phyloP scores from a whole-genome alignment of 2,797 vertebrate genomes.

The Sylvilagus floridanus region DNA sequence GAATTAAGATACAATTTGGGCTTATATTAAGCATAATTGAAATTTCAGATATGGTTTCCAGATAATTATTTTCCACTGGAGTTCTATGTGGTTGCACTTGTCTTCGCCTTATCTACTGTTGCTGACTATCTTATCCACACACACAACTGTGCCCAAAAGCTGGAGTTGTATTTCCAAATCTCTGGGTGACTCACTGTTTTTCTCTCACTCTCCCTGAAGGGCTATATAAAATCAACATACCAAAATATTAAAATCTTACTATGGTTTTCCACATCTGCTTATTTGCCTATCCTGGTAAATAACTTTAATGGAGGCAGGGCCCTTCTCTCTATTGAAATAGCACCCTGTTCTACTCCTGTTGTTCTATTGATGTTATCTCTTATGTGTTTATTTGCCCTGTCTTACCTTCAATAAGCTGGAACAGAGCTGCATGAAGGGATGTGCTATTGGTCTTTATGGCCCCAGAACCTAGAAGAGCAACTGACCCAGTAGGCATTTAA shows the following conservation, averaged over 20 bases:
- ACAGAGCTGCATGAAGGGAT: background rate
- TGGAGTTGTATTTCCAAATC: background rate
- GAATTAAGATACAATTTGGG: background rate
- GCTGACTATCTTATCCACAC: background rate
- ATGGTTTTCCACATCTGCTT: background rate
- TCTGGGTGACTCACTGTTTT: background rate
- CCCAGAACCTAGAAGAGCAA: background rate
- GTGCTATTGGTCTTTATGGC: background rate
- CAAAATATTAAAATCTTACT: conserved; percentile 33
- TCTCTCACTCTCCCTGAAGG: background rate
- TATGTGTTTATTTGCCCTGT: background rate
- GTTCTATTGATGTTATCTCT: background rate
- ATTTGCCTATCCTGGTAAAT: background rate
- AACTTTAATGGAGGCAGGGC: background rate
- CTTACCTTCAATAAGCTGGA: background rate
- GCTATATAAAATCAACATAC: background rate
- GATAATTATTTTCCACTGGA: background rate
- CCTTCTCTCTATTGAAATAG: background rate
- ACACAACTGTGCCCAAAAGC: background rate
- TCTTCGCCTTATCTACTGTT: background rate
- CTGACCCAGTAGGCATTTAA: background rate
- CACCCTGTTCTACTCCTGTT: background rate
- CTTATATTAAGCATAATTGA: conserved; percentile 4
- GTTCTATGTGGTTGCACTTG: background rate
- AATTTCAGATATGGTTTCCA: background rate